A percentile compares a stretch with the other conserved stretches of the same genome.
phyloP scores from a whole-genome alignment of 64 coral and sea anemone species.

The Pocillopora verrucosa region DNA sequence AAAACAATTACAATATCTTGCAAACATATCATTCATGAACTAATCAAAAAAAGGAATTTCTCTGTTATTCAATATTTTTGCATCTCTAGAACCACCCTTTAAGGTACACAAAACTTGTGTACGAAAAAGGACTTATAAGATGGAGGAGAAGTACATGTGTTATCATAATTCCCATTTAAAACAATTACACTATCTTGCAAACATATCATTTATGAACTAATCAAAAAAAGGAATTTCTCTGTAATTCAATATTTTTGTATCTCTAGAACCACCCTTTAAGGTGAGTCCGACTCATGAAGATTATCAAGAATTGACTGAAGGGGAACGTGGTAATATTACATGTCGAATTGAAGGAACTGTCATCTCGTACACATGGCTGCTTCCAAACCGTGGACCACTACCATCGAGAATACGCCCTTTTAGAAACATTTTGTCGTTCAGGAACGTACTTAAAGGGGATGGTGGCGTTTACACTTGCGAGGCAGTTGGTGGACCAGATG shows the following conservation, averaged over 20 bases:
- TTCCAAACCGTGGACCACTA: background rate
- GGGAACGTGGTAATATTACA: background rate
- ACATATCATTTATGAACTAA: no score
- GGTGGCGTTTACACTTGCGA: constrained; percentile 15
- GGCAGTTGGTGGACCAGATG: background rate
- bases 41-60: no score
- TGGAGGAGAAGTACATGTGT: background rate
- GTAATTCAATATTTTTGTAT: no score
- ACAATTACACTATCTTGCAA: no score
- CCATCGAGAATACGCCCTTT: background rate
- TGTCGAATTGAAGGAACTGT: background rate
- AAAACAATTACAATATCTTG: background rate
- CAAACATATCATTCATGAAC: no score
- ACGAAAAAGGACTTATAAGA: background rate
- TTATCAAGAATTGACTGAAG: constrained; percentile 11
- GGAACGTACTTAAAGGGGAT: background rate
- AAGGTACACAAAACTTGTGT: background rate
- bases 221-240: no score
- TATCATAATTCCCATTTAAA: background rate
- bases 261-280: background rate
- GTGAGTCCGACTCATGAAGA: constrained; percentile 2
- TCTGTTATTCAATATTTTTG: no score
- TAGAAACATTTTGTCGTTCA: constrained; percentile 12
- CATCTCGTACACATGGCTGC: background rate
- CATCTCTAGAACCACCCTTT: background rate